Evolutionary conservation across 2,113 vertebrate genomes (phyloP), one percentile per base, ranked within the genome.

Genomic region (Austrofundulus limnaeus): DNA sequence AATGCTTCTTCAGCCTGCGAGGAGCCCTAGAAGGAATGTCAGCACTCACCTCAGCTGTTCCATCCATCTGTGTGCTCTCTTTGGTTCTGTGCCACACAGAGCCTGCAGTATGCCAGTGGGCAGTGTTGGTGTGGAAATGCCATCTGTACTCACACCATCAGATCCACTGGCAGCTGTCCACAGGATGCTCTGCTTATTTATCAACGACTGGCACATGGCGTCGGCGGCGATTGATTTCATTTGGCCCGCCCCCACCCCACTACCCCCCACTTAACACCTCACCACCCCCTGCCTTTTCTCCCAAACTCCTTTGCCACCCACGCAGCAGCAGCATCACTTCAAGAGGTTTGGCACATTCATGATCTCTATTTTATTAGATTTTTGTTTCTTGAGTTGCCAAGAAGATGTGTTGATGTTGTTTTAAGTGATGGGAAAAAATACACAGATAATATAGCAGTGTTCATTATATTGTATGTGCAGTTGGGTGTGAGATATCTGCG

Each of bases 181-280:
- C 63, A 47, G 52, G 51, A 37, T 77, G 78, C 73, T 64, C 61
- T 56, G 68, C 71, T 85, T 85, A 77, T 85, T 87, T 85, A 84
- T 88, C 85, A 80, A 60, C 17, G 41, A 48, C 72, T 83, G 87
- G 74, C 81, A 81, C 69, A 72, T 69, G 69, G 81, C 25, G 13
- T 66, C 54, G 72, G 73, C 76, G 70, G 75, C 84, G 83, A 88
- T 87, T 84, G 81, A 85, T 88, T 88, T 86, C 79, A 86, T 80
- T 80, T 75, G 78, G 65, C 55, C 66, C 3, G 25, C 25, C 25
- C 25, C 25, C 7, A 28, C 25, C 25, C n/a, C n/a, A n/a, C 48
- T 54, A 59, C 24, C n/a, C n/a, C 10, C 46, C 42, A 38, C 48
- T 55, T 65, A 68, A 59, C 60, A 61, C 60, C 51, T 60, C 16